Conservation (phyloP, 1,140 invertebrate genomes). For the Acromyrmex charruanus region DNA sequence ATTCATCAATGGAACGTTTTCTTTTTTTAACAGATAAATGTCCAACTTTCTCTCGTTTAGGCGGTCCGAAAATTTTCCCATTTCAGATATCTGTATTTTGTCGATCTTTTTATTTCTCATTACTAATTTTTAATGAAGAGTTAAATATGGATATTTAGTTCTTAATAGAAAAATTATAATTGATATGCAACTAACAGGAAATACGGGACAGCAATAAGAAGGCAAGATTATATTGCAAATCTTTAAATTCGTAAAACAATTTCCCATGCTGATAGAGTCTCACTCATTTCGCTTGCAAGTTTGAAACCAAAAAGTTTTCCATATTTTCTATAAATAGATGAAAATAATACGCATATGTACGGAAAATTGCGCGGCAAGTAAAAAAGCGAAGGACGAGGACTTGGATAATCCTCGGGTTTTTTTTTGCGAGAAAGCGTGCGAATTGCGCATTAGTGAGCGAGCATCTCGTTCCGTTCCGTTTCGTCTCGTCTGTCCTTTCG, state of each 20-base stretch:
- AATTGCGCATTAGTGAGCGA: not conserved
- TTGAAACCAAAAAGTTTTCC: not conserved
- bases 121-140: not conserved
- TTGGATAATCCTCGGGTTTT: conserved; percentile 28
- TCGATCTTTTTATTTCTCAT: not conserved
- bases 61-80: not conserved
- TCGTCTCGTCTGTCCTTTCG: not conserved
- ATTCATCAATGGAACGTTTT: not conserved
- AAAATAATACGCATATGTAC: not conserved
- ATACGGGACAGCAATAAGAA: not conserved
- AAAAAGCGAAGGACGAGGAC: conserved; percentile 36
- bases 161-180: not conserved
- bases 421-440: conserved; percentile 53
- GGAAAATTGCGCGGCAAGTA: conserved; percentile 26
- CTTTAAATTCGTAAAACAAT: not conserved
- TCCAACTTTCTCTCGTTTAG: not conserved
- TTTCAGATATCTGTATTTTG: not conserved
- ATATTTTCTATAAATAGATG: not conserved
- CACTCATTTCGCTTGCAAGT: not conserved
- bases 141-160: not conserved
- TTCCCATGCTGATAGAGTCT: not conserved
- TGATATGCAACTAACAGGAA: not conserved
- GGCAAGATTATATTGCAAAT: not conserved
- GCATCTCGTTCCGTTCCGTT: not conserved
- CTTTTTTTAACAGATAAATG: not conserved